A percentile compares a stretch with the other conserved stretches of the same genome.
Conservation (phyloP, 2,113 vertebrate genomes). For the Dascyllus trimaculatus region DNA sequence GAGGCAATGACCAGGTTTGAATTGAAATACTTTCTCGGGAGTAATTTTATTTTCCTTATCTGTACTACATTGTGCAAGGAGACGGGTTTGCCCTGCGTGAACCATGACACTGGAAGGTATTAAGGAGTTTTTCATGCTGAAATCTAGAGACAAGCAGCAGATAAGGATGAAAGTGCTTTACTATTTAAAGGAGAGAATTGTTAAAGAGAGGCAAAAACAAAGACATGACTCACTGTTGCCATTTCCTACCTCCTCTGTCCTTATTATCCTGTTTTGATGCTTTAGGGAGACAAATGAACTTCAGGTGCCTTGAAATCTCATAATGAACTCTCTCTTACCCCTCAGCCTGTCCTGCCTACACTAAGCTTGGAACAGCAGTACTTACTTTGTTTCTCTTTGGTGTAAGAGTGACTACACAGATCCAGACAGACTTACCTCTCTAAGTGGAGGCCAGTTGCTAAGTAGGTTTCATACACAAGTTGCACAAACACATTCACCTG, state of each 20-base stretch:
- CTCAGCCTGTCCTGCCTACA: constrained; percentile 54
- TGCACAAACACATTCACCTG: constrained; percentile 17
- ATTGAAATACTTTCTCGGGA: constrained; percentile 29
- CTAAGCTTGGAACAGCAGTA: constrained; percentile 49
- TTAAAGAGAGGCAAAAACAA: constrained; percentile 62
- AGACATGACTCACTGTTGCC: constrained; percentile 42
- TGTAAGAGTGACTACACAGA: constrained; percentile 38
- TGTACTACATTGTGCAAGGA: constrained; percentile 27
- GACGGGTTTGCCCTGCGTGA: constrained; percentile 51
- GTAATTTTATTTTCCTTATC: constrained; percentile 53
- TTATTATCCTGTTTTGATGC: constrained; percentile 79
- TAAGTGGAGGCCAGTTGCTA: constrained; percentile 33
- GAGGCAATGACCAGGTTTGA: constrained; percentile 12
- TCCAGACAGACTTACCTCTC: constrained; percentile 21
- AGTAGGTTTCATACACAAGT: constrained; percentile 6
- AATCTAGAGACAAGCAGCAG: constrained; percentile 50
- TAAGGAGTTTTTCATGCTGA: constrained; percentile 50
- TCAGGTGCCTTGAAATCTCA: constrained; percentile 81
- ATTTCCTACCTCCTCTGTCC: constrained; percentile 50
- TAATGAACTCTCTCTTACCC: constrained; percentile 84
- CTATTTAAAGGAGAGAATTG: constrained; percentile 61
- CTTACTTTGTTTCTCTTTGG: constrained; percentile 56
- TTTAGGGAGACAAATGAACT: constrained; percentile 82
- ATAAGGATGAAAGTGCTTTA: constrained; percentile 66
- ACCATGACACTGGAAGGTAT: constrained; percentile 48